Percentiles rank a stretch among this genome's conserved stretches.
phyloP scores from a whole-genome alignment of 2,797 vertebrate species.

The Neoniphon sammara region DNA sequence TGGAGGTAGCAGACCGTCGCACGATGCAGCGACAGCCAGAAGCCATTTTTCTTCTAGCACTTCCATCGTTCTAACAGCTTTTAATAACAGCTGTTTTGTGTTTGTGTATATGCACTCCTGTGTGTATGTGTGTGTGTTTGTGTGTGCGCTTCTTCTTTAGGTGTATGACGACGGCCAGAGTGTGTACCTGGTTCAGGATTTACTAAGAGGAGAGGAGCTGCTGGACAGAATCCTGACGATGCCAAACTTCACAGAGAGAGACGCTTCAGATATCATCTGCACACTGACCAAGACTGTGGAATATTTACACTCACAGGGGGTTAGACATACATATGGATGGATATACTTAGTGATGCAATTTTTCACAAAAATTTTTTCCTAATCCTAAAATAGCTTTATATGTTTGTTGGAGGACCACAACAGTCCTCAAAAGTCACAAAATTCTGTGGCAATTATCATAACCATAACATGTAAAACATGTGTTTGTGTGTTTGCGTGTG shows the following conservation, averaged over 20 bases:
- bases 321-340: constrained; percentile 66
- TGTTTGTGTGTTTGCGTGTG: not conserved
- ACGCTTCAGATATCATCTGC: constrained; percentile 91
- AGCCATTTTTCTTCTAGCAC: not conserved
- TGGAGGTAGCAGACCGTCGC: no score
- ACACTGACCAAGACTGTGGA: constrained; percentile 93
- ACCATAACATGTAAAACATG: not conserved
- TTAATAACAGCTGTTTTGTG: not conserved
- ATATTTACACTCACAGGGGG: constrained; percentile 96
- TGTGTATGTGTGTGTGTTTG: no score
- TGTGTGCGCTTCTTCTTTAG: constrained; percentile 70
- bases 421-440: no score
- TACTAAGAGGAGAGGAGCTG: constrained; percentile 93
- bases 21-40: no score
- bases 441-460: not conserved
- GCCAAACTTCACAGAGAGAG: constrained; percentile 92
- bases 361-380: no score
- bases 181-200: constrained; percentile 93
- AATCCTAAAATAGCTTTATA: no score
- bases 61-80: no score
- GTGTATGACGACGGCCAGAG: constrained; percentile 93
- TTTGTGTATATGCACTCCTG: not conserved
- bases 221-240: constrained; percentile 89
- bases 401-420: no score
- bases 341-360: no score